Base-by-base conservation (phyloP, 2,888 invertebrate genomes). In the Drosophila diplacantha region DNA sequence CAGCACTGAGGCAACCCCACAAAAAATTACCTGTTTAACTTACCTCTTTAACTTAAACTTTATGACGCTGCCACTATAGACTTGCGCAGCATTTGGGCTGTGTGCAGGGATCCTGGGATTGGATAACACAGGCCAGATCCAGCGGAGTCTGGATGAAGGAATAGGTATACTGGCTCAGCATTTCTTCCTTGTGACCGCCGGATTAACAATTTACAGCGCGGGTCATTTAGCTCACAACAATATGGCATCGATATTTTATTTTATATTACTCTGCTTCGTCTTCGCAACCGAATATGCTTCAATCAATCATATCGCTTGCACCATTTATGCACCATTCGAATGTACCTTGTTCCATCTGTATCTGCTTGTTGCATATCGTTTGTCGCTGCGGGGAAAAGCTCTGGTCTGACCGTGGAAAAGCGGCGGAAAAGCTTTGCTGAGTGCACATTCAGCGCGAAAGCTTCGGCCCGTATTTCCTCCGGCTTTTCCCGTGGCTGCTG, bases 21-120 rank as follows among this genome's bases (percentile, higher is more conserved):
- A 59, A 64, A 61, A 54, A 49, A 67, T 64, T 59, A 76, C 63
- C 54, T 76, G 74, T 62, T 76, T 74, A 76, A 64, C 72, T 65
- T 63, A n/a, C n/a, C n/a, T n/a, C n/a, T n/a, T 60, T 76, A 77
- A 72, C 39, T 76, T 74, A 76, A 74, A 65, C 60, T 67, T 74
- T 74, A 76, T 74, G 59, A 53, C 59, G 22, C 44, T 55, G 59
- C 26, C 6, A 6, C 24, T 24, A 6, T 24, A 8, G 24, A 8
- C 7, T 24, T 26, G 3, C 9, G 26, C 26, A 26, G 26, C 26
- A 8, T 26, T 26, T 26, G 26, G 26, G 8, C 8, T 14, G 32
- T 32, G n/a, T n/a, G n/a, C 11, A 22, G 32, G 11, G n/a, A 24
- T 20, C 14, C 20, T 31, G 31, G 31, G 3, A 20, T 32, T 6